Evolutionary conservation across 2,797 vertebrate genomes (phyloP).

Genomic region (Bucorvus abyssinicus): DNA sequence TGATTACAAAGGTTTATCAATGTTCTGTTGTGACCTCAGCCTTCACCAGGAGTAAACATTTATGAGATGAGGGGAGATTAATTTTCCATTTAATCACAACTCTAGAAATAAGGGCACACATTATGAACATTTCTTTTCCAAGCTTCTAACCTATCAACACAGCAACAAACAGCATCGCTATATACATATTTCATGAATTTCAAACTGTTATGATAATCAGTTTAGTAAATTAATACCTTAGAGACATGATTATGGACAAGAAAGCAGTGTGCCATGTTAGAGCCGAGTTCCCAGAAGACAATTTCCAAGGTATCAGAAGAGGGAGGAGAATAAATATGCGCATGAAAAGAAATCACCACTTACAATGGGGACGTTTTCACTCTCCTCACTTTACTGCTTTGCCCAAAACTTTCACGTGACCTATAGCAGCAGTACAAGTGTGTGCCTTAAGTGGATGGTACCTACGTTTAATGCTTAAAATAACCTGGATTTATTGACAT

Average conservation of each 20-base stretch:
- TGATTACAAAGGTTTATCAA: neutral
- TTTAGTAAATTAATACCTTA: conserved; percentile 67
- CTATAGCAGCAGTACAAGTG: neutral
- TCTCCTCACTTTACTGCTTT: neutral
- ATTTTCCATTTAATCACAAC: neutral
- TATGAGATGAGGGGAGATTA: neutral
- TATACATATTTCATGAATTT: conserved; percentile 6
- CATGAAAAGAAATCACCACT: neutral
- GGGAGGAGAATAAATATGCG: conserved; percentile 33
- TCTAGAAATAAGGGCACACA: neutral
- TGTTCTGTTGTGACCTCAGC: neutral
- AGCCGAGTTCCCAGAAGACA: conserved; percentile 47
- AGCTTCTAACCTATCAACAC: conserved; percentile 5
- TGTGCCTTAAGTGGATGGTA: neutral
- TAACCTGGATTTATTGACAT: neutral
- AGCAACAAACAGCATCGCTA: neutral
- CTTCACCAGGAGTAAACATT: neutral
- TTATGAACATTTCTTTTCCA: conserved; percentile 17
- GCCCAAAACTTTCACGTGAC: neutral
- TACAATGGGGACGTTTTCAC: neutral
- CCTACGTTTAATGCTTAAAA: neutral
- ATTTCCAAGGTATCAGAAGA: conserved; percentile 11
- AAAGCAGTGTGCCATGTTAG: conserved; percentile 5
- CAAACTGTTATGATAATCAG: neutral
- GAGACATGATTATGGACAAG: conserved; percentile 53